Conservation (phyloP, 2,888 invertebrate genomes). For the Drosophila pseudotalamancana region DNA sequence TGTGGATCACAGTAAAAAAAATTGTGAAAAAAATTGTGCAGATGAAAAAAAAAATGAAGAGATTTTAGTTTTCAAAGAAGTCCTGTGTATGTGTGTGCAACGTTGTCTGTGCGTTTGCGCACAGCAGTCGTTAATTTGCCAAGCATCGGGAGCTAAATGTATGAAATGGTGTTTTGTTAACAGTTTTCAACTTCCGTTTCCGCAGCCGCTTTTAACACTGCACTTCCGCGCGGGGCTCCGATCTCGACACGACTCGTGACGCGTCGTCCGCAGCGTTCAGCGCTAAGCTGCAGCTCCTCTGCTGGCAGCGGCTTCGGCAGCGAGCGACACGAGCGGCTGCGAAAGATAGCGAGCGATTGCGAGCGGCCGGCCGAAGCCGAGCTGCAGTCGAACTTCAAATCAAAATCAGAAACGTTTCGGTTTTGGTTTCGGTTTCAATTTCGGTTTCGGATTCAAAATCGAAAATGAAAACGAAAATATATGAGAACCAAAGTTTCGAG, state of each 20-base stretch:
- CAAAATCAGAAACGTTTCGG: constrained; percentile 6
- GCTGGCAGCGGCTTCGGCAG: constrained; percentile 13
- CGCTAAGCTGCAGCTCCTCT: constrained; percentile 30
- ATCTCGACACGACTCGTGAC: constrained; percentile 74
- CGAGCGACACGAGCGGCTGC: constrained; percentile 9
- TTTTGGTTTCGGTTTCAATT: background rate
- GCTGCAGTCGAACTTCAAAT: constrained; percentile 31
- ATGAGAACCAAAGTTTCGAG: background rate
- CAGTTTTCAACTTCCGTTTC: constrained; percentile 68
- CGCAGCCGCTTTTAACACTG: constrained; percentile 66
- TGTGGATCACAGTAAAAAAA: constrained; percentile 67
- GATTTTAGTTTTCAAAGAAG: background rate
- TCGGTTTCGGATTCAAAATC: background rate
- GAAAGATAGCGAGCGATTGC: constrained; percentile 8
- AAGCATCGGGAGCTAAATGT: constrained; percentile 35
- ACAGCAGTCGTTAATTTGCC: constrained; percentile 33
- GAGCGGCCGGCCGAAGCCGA: constrained; percentile 27
- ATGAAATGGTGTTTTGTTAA: constrained; percentile 27
- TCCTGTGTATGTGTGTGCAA: background rate
- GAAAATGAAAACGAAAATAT: background rate
- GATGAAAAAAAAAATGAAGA: constrained; percentile 3
- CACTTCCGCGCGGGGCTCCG: constrained; percentile 77
- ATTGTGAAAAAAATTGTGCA: constrained; percentile 42
- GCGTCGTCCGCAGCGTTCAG: constrained; percentile 25
- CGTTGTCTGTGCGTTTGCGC: constrained; percentile 23